These are phyloP conservation scores for Dasyprocta punctata DNA, from an alignment of 2,113 vertebrate species.

Conservation along the genomic window DNA sequence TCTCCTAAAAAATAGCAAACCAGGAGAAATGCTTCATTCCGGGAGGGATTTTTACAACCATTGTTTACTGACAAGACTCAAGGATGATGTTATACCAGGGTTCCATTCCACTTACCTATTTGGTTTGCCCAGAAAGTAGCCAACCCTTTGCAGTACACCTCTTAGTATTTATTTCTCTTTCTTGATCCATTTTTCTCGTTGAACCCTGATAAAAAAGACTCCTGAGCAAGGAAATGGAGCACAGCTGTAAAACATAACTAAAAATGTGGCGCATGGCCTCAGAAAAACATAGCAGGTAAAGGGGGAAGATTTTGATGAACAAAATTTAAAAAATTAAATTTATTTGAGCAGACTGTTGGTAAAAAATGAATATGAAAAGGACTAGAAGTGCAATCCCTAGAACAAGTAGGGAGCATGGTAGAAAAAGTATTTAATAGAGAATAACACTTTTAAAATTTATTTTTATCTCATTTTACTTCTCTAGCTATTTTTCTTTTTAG, in stretches of 20 bases:
- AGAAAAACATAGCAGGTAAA: not conserved
- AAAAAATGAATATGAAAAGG: not conserved
- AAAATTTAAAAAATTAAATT: not conserved
- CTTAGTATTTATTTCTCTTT: not conserved
- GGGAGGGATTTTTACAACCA: not conserved
- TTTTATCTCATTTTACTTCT: not conserved
- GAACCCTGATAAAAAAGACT: not conserved
- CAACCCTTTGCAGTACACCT: not conserved
- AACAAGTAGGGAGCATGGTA: not conserved
- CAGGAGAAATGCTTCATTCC: not conserved
- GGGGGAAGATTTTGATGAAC: not conserved
- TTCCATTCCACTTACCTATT: not conserved
- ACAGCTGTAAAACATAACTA: not conserved
- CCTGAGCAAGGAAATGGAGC: not conserved
- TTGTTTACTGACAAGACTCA: not conserved
- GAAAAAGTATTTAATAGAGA: not conserved
- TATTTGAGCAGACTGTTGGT: not conserved
- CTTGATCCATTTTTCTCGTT: not conserved
- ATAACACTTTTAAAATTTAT: not conserved
- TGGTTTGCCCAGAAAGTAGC: not conserved
- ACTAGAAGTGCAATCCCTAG: not conserved
- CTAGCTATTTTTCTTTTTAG: not conserved
- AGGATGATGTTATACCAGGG: not conserved
- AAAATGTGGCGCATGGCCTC: not conserved
- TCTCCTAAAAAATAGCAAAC: not conserved